Conservation (phyloP, 2,888 invertebrate genomes). For the Vesta saturnalis region DNA sequence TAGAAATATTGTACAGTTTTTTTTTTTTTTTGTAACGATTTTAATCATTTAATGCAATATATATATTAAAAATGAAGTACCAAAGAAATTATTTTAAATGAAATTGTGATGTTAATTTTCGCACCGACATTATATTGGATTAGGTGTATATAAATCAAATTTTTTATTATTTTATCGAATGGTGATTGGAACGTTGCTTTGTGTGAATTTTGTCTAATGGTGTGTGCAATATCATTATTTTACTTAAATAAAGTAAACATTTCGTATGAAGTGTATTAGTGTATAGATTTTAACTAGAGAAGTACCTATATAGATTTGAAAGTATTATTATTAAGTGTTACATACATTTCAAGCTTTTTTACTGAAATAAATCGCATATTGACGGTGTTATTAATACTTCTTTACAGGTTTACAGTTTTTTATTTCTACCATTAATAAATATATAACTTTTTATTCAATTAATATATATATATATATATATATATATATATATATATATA, state of each 20-base stretch:
- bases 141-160: not conserved
- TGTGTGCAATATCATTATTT: conserved; percentile 4
- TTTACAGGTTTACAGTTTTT: too few species aligned
- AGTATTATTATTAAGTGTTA: conserved; percentile 34
- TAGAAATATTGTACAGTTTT: not conserved
- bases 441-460: too few species aligned
- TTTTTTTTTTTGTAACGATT: not conserved
- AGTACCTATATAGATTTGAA: conserved; percentile 10
- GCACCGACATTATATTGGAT: not conserved
- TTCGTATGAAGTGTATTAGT: not conserved
- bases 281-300: not conserved
- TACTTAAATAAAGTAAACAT: not conserved
- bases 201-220: conserved; percentile 7
- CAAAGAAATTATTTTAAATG: conserved; percentile 28
- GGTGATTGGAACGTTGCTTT: conserved; percentile 14
- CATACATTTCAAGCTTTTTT: conserved; percentile 28
- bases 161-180: not conserved
- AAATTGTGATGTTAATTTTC: conserved; percentile 34
- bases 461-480: too few species aligned
- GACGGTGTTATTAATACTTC: not conserved
- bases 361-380: conserved; percentile 26
- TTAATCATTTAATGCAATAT: not conserved
- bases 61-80: conserved; percentile 13
- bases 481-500: too few species aligned
- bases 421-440: too few species aligned